Evolutionary conservation across 2,113 vertebrate species (phyloP).

Genomic region (Castor canadensis): DNA sequence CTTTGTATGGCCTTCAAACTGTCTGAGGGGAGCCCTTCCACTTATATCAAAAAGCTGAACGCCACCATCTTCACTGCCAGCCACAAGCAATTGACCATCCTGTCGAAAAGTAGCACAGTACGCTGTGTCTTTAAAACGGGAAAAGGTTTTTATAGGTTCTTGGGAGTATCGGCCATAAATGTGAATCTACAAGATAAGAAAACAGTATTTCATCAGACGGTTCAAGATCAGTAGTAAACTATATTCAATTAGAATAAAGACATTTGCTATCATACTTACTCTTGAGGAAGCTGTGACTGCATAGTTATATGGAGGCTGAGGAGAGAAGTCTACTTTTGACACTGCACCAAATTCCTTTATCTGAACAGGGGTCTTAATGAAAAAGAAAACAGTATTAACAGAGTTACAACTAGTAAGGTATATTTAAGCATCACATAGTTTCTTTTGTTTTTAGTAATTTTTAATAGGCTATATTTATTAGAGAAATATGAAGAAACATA

Average conservation of each 20-base stretch:
- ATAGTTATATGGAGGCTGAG: conserved; percentile 90
- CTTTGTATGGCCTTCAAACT: conserved; percentile 94
- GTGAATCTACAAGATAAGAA: conserved; percentile 88
- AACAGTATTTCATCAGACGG: background rate
- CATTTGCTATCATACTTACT: conserved; percentile 82
- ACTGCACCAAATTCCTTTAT: conserved; percentile 98
- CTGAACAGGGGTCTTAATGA: conserved; percentile 91
- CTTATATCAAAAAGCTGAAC: conserved; percentile 92
- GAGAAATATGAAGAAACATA: background rate
- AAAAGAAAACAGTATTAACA: background rate
- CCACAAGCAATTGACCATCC: conserved; percentile 93
- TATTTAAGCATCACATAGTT: background rate
- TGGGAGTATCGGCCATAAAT: conserved; percentile 95
- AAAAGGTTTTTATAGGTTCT: conserved; percentile 94
- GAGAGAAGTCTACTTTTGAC: conserved; percentile 93
- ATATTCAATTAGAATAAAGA: background rate
- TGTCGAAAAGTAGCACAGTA: conserved; percentile 93
- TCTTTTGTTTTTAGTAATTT: background rate
- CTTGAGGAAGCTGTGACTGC: conserved; percentile 96
- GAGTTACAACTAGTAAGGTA: background rate
- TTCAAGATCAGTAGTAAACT: rapidly evolving
- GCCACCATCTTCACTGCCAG: conserved; percentile 92
- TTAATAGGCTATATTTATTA: background rate
- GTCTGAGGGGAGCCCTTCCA: conserved; percentile 91
- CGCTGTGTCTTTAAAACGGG: conserved; percentile 92